phyloP scores from a whole-genome alignment of 2,797 vertebrate species.

The Orestias chungarensis region DNA sequence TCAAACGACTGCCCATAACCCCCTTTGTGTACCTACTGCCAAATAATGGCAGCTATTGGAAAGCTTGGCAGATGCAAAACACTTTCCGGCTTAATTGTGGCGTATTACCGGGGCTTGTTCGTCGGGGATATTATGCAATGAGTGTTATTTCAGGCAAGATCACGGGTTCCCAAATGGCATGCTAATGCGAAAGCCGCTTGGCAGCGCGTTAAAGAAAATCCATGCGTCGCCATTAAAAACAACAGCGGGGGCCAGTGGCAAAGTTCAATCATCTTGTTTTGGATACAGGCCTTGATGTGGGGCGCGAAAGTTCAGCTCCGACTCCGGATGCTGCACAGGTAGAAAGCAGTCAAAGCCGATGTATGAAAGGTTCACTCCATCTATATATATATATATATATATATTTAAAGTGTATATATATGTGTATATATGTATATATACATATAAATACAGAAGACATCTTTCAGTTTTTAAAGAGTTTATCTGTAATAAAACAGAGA shows the following conservation, averaged over 20 bases:
- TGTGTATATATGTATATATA: too few species aligned
- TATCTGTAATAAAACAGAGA: too few species aligned
- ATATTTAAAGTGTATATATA: too few species aligned
- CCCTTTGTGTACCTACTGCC: constrained; percentile 77
- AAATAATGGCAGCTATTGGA: constrained; percentile 67
- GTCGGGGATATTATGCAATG: constrained; percentile 80
- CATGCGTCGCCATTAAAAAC: constrained; percentile 68
- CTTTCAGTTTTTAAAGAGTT: too few species aligned
- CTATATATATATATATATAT: too few species aligned
- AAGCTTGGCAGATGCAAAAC: constrained; percentile 73
- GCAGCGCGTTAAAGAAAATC: constrained; percentile 77
- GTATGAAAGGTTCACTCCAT: too few species aligned
- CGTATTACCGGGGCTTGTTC: constrained; percentile 70
- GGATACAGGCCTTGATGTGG: constrained; percentile 56
- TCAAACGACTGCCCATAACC: constrained; percentile 81
- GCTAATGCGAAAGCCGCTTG: constrained; percentile 81
- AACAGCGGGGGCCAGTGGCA: constrained; percentile 58
- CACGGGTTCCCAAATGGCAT: constrained; percentile 73
- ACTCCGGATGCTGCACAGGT: constrained; percentile 33
- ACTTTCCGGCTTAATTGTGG: constrained; percentile 71
- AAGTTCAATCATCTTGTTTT: constrained; percentile 71
- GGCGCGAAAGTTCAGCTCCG: constrained; percentile 53
- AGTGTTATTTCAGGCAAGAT: constrained; percentile 82
- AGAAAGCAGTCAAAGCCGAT: neutral
- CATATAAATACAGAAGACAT: too few species aligned